A percentile compares a stretch with the other conserved stretches of the same genome.
These are phyloP conservation scores for Calephelis perditalis DNA, from an alignment of 2,888 invertebrate genomes.

Conservation along the genomic window DNA sequence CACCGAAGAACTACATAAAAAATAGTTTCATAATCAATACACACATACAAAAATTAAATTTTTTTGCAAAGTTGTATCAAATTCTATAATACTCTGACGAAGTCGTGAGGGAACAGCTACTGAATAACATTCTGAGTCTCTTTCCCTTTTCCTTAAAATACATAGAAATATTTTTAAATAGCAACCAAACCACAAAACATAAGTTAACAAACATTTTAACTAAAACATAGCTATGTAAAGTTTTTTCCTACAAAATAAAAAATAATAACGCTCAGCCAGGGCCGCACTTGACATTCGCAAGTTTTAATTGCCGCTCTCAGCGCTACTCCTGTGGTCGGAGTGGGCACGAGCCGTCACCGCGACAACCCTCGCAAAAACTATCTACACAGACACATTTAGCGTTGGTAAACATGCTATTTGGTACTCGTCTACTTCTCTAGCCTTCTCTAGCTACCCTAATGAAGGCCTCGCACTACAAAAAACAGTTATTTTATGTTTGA, in stretches of 20 bases:
- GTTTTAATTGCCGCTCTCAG: constrained; percentile 74
- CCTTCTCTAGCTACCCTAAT: constrained; percentile 35
- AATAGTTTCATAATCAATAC: too few species aligned
- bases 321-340: constrained; percentile 56
- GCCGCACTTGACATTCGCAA: constrained; percentile 72
- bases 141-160: too few species aligned
- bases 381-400: constrained; percentile 40
- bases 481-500: constrained; percentile 25
- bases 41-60: too few species aligned
- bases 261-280: constrained; percentile 52
- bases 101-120: too few species aligned
- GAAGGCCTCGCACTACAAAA: constrained; percentile 34
- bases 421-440: constrained; percentile 33
- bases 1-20: too few species aligned
- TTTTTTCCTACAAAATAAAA: constrained; percentile 52
- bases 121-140: too few species aligned
- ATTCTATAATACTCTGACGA: too few species aligned
- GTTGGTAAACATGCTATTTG: constrained; percentile 41
- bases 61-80: too few species aligned
- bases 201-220: constrained; percentile 21
- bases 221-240: constrained; percentile 21
- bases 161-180: too few species aligned
- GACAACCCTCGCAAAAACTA: constrained; percentile 53
- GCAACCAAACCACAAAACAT: constrained; percentile 5
- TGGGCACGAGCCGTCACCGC: constrained; percentile 50